Conservation (phyloP, 2,888 invertebrate genomes). For the Penaeus monodon region DNA sequence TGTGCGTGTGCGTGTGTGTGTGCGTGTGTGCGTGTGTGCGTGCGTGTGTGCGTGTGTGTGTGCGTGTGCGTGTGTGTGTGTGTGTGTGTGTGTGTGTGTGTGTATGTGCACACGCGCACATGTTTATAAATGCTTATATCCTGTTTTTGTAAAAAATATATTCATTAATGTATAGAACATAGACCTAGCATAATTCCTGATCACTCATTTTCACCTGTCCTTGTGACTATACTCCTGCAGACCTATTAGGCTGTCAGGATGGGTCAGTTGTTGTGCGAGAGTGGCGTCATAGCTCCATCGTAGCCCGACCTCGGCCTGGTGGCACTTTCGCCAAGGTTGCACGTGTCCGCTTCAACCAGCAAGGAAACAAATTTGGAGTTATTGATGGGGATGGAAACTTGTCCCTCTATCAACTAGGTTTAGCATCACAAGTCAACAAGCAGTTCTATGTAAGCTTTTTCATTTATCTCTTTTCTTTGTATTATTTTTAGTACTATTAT, state of each 20-base stretch:
- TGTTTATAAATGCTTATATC: too few relatives aligned
- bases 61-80: too few relatives aligned
- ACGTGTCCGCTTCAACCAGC: conserved; percentile 93
- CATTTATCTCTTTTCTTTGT: background rate
- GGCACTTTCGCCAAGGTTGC: conserved; percentile 92
- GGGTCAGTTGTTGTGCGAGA: conserved; percentile 98
- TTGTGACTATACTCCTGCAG: conserved; percentile 70
- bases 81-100: too few relatives aligned
- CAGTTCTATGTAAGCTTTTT: conserved; percentile 86
- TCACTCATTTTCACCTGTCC: too few relatives aligned
- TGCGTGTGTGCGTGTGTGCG: too few relatives aligned
- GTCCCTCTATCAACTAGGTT: conserved; percentile 92
- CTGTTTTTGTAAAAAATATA: too few relatives aligned
- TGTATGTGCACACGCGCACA: too few relatives aligned
- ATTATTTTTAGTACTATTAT: background rate
- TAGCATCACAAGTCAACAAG: conserved; percentile 78
- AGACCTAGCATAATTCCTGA: too few relatives aligned
- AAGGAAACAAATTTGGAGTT: conserved; percentile 98
- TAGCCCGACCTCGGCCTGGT: conserved; percentile 90
- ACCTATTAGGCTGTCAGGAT: conserved; percentile 94
- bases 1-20: too few relatives aligned
- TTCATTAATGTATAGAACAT: too few relatives aligned
- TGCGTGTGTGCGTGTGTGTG: too few relatives aligned
- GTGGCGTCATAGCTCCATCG: conserved; percentile 94
- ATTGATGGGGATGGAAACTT: conserved; percentile 97